Evolutionary conservation across 1,140 invertebrate species (phyloP).

Genomic region (Achatina immaculata): DNA sequence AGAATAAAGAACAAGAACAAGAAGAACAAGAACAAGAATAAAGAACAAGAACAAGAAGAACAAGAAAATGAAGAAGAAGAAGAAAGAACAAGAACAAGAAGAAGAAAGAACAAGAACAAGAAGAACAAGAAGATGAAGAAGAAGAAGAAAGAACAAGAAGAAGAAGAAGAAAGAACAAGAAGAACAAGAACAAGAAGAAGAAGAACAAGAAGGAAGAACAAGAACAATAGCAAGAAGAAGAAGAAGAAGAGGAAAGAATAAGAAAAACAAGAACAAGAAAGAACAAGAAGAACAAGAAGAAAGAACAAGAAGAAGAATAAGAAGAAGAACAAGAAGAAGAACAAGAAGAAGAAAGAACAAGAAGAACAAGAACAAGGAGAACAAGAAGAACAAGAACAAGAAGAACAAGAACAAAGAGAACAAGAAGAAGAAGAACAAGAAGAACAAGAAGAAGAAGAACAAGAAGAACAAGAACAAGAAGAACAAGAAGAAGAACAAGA

Average conservation of each 20-base stretch:
- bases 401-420: neutral
- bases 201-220: neutral
- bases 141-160: neutral
- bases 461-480: neutral
- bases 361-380: neutral
- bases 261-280: too few species aligned
- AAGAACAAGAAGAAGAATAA: too few species aligned
- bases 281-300: neutral
- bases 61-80: too few species aligned
- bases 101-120: neutral
- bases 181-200: neutral
- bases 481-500: neutral
- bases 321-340: neutral
- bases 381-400: neutral
- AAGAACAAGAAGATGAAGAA: neutral
- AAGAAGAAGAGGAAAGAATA: neutral
- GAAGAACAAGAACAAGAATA: too few species aligned
- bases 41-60: too few species aligned
- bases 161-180: neutral
- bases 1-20: too few species aligned
- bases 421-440: neutral
- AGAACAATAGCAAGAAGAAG: neutral
- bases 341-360: neutral
- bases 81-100: neutral
- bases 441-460: neutral